phyloP scores from a whole-genome alignment of 2,113 vertebrate genomes.

The Neopipo cinnamomea region DNA sequence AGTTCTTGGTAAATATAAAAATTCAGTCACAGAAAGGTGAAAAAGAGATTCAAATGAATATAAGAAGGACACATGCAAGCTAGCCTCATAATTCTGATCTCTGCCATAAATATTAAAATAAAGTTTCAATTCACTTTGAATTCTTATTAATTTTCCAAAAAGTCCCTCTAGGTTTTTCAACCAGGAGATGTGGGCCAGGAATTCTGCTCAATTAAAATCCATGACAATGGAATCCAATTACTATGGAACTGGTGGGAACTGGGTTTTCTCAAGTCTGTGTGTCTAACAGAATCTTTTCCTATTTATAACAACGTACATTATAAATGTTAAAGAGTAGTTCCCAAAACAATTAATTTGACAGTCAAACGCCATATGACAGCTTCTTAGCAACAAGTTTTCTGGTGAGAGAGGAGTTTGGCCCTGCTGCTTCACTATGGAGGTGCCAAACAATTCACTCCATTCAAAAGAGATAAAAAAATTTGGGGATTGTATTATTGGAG shows the following conservation, averaged over 20 bases:
- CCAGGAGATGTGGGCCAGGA: neutral
- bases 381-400: neutral
- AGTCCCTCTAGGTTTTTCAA: neutral
- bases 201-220: neutral
- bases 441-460: slow-evolving; percentile 36
- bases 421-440: neutral
- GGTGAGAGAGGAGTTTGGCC: neutral
- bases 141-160: neutral
- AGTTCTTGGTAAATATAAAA: neutral
- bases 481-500: neutral
- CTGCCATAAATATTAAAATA: neutral
- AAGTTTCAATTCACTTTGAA: neutral
- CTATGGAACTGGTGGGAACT: neutral
- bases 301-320: neutral
- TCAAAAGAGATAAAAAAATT: slow-evolving; percentile 44
- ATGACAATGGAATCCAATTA: neutral
- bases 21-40: neutral
- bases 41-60: neutral
- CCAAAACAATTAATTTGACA: neutral
- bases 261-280: neutral
- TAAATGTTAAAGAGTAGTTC: neutral
- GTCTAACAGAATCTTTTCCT: neutral
- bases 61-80: neutral
- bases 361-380: neutral
- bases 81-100: neutral